These are phyloP conservation scores for Taphrorychus bicolor DNA, from an alignment of 2,888 invertebrate genomes.

Conservation along the genomic window DNA sequence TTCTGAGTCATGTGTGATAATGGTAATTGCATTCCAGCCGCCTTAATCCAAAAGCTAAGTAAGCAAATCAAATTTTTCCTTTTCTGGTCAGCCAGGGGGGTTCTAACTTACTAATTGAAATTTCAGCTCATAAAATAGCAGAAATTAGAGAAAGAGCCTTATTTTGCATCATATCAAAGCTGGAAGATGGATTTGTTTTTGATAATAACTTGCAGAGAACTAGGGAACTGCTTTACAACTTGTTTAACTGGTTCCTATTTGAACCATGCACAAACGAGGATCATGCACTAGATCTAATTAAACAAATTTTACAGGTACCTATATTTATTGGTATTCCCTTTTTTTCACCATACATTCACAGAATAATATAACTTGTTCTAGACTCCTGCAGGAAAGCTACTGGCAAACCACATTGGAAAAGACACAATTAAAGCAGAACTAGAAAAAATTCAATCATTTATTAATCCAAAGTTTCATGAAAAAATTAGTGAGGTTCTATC, in stretches of 20 bases:
- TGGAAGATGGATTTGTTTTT: slow-evolving; percentile 68
- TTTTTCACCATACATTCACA: not conserved
- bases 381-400: slow-evolving; percentile 64
- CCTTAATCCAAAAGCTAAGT: not conserved
- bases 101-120: not conserved
- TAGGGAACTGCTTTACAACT: slow-evolving; percentile 65
- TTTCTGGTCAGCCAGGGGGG: not conserved
- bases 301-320: slow-evolving; percentile 64
- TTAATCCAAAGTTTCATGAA: slow-evolving; percentile 58
- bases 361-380: slow-evolving; percentile 51
- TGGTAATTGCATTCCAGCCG: not conserved
- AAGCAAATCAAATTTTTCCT: not conserved
- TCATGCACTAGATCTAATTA: slow-evolving; percentile 66
- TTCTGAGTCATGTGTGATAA: not conserved
- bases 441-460: slow-evolving; percentile 58
- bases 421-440: slow-evolving; percentile 59
- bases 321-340: not conserved
- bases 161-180: slow-evolving; percentile 63
- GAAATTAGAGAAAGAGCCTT: slow-evolving; percentile 59
- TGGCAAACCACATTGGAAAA: slow-evolving; percentile 63
- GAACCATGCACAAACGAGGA: slow-evolving; percentile 64
- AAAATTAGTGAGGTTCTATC: slow-evolving; percentile 61
- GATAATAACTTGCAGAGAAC: slow-evolving; percentile 68
- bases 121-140: slow-evolving; percentile 56
- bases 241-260: slow-evolving; percentile 70